Evolutionary conservation across 64 coral and sea anemone genomes (phyloP), one percentile per base, ranked within the genome.

Genomic region (Montipora sp.): DNA sequence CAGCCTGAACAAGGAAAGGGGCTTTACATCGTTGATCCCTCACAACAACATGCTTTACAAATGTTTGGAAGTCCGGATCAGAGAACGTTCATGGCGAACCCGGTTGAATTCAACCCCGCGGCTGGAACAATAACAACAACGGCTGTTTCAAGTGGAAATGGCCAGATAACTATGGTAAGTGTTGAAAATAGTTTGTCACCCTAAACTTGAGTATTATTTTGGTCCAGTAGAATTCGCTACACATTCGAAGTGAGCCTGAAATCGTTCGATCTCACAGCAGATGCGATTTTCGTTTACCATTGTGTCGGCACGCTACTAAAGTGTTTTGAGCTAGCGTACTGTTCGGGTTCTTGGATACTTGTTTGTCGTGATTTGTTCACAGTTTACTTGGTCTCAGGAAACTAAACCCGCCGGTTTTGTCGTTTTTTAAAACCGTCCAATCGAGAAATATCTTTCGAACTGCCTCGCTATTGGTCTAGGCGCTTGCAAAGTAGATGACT

Each of bases 381-480:
- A 49, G 63, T 85, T 72, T 71, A 51, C 82, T 11, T 47, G 65
- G 63, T 72, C 82, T 90, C 92, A 84, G 92, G 92, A 97, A 97
- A 94, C 82, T 94, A 83, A 81, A 97, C 77, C 95, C 92, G 92
- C 91, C 89, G 76, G 89, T 78, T 47, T 79, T 83, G 83, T 94
- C 88, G 95, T 68, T 87, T 94, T 97, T 97, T 97, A 97, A 97
- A 97, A 97, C 94, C 95, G 95, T 97, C 95, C 95, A 97, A 97
- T 97, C 87, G 81, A 87, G 82, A 89, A 94, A 97, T 93, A 80
- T 97, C 90, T 83, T 61, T 83, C 59, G 90, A 77, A 81, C 88
- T 91, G 95, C 78, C 80, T 91, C 95, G 92, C 92, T 97, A 97
- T 97, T 97, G 95, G 95, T 97, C 92, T 88, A 93, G 84, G 92